Conservation (phyloP, 2,113 vertebrate species). For the Nycticebus coucang region DNA sequence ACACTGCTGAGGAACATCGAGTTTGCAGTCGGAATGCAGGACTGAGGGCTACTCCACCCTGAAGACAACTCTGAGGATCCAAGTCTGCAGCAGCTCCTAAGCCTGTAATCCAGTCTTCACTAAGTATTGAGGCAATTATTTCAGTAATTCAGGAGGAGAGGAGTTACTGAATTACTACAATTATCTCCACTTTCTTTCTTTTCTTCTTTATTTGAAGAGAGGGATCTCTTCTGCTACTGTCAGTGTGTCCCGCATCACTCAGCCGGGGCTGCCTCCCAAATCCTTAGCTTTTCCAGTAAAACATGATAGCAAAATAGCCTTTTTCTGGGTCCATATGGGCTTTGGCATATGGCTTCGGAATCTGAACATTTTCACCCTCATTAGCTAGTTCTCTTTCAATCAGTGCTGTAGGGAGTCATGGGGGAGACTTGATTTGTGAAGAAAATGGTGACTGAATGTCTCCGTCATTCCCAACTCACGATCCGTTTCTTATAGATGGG, state of each 20-base stretch:
- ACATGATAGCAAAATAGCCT: neutral
- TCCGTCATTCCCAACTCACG: neutral
- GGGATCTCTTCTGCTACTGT: neutral
- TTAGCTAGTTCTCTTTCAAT: slow-evolving; percentile 34
- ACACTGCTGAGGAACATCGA: neutral
- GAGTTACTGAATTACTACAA: slow-evolving; percentile 57
- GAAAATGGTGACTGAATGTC: slow-evolving; percentile 19
- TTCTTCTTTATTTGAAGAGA: neutral
- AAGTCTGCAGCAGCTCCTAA: neutral
- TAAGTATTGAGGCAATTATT: slow-evolving; percentile 7
- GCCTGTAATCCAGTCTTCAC: slow-evolving; percentile 1
- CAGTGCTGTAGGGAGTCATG: neutral
- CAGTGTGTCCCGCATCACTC: neutral
- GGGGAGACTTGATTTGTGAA: slow-evolving; percentile 11
- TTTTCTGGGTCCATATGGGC: neutral
- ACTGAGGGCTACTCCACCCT: neutral
- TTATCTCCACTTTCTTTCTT: slow-evolving; percentile 42
- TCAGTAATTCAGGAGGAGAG: slow-evolving; percentile 15
- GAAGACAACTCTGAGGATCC: neutral
- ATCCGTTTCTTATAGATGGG: neutral
- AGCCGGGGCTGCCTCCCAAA: neutral
- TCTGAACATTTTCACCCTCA: neutral
- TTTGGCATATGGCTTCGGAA: slow-evolving; percentile 23
- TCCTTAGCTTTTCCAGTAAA: slow-evolving; percentile 24
- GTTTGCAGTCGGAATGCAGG: neutral